Evolutionary conservation across 64 coral and sea anemone species (phyloP), one percentile per base, ranked within the genome.

Genomic region (Trachythela sp.): DNA sequence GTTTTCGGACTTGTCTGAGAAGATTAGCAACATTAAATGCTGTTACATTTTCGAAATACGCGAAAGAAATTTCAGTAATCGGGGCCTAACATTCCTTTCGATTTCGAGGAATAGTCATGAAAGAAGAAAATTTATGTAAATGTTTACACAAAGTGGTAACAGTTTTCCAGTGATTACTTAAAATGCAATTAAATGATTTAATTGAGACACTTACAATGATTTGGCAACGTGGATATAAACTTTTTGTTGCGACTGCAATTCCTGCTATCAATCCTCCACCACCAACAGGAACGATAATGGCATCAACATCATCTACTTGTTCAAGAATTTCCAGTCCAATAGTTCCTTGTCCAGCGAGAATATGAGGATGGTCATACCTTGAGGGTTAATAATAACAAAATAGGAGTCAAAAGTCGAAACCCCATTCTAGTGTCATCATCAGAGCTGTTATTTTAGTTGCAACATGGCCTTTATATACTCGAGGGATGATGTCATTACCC

Each of bases 311-410:
- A 26, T 91, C 86, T 27, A 97, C 31, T 76, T 97, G 94, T 20
- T 97, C 92, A 13, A 97, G 40, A 9, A 97, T 94, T 84, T 97
- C 94, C 6, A 97, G 41, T 70, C 89, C 92, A 41, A 97, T 85
- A 10, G 94, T 97, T 13, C 92, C 94, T 83, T 89, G 86, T 1
- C 94, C 94, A 49, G 86, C 68, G 33, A 97, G 90, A 0, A 97
- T 56, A 31, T 97, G 60, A 9, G 88, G 20, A 38, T 93, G 91
- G 9, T 97, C 89, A 24, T 90, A 89, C 42, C 92, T 97, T 32
- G 9, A 39, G 54, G 22, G 56, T n/a, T 20, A 1, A n/a, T 64
- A 20, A 64, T n/a, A 8, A 64, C 20, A 45, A 45, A 45, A 45
- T 45, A 45, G 42, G 4, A n/a, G n/a, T n/a, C n/a, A n/a, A n/a